A percentile compares a stretch with the other conserved stretches of the same genome.
Conservation (phyloP, 1,140 invertebrate genomes). For the Drosophila kanapiae region DNA sequence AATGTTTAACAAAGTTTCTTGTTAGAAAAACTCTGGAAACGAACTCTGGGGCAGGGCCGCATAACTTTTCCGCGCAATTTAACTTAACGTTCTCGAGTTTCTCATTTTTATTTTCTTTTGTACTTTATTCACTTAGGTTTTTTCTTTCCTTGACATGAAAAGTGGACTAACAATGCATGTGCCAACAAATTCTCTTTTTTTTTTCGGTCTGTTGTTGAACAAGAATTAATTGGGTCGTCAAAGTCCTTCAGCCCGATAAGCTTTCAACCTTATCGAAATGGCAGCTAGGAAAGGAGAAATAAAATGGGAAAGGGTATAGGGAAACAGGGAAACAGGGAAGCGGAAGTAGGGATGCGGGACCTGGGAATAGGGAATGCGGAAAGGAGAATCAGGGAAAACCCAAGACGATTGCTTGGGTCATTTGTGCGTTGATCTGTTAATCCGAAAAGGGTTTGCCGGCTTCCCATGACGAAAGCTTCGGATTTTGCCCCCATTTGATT, state of each 20-base stretch:
- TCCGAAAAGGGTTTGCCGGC: slow-evolving; percentile 63
- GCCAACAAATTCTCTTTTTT: slow-evolving; percentile 37
- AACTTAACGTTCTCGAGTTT: slow-evolving; percentile 64
- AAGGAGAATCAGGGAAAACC: slow-evolving; percentile 28
- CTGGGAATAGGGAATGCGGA: not conserved
- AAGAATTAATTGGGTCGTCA: slow-evolving; percentile 77
- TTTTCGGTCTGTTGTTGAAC: slow-evolving; percentile 39
- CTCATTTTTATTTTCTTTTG: slow-evolving; percentile 48
- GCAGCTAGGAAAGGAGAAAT: slow-evolving; percentile 12
- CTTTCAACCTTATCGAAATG: slow-evolving; percentile 64
- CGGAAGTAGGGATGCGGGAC: too few relatives aligned
- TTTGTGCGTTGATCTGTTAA: slow-evolving; percentile 76
- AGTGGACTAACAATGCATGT: slow-evolving; percentile 56
- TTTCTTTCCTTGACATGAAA: slow-evolving; percentile 23
- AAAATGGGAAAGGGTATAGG: slow-evolving; percentile 2
- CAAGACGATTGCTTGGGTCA: slow-evolving; percentile 56
- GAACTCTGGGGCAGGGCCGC: slow-evolving; percentile 20
- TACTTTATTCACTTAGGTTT: slow-evolving; percentile 40
- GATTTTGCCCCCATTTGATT: slow-evolving; percentile 53
- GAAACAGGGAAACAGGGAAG: slow-evolving; percentile 4
- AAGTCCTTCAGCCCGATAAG: slow-evolving; percentile 68
- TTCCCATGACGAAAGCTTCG: slow-evolving; percentile 34
- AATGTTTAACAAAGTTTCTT: slow-evolving; percentile 60
- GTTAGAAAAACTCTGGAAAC: slow-evolving; percentile 39
- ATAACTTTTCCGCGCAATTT: slow-evolving; percentile 80